Percentiles rank a stretch among this genome's conserved stretches.
Evolutionary conservation across 2,888 invertebrate species (phyloP).

Genomic region (Terebella lapidaria): DNA sequence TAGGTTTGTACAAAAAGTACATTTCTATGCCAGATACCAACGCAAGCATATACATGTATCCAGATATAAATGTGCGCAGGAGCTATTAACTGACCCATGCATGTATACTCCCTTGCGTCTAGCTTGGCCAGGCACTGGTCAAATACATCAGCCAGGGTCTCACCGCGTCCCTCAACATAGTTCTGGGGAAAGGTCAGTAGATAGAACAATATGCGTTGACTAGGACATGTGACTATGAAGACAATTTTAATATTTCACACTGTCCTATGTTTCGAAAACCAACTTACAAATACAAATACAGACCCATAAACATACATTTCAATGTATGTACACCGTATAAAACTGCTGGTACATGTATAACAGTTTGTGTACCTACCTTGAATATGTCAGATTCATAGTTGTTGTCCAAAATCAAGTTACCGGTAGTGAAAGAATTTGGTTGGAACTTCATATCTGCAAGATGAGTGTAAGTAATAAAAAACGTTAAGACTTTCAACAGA

Average conservation of each 20-base stretch:
- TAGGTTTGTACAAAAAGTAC: too few species aligned
- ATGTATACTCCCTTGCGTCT: conserved; percentile 33
- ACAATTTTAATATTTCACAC: too few species aligned
- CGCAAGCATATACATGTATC: too few species aligned
- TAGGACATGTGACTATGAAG: too few species aligned
- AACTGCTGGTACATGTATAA: too few species aligned
- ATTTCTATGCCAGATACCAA: too few species aligned
- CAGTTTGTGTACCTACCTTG: conserved; percentile 35
- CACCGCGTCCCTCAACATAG: conserved; percentile 33
- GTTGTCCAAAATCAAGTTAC: conserved; percentile 38
- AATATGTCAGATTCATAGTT: conserved; percentile 41
- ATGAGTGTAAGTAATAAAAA: too few species aligned
- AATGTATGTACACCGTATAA: conserved; percentile 1
- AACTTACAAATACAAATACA: background rate
- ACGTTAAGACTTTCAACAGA: too few species aligned
- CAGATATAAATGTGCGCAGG: background rate
- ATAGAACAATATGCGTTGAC: too few species aligned
- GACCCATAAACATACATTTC: background rate
- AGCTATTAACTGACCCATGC: conserved; percentile 26
- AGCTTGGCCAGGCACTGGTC: conserved; percentile 33
- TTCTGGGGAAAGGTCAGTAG: conserved; percentile 37
- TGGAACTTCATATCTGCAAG: conserved; percentile 44
- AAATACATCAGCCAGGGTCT: conserved; percentile 37
- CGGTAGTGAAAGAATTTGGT: conserved; percentile 31
- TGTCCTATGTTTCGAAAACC: too few species aligned